Evolutionary conservation across 2,113 vertebrate genomes (phyloP), one percentile per base, ranked within the genome.

Genomic region (Turnix velox): DNA sequence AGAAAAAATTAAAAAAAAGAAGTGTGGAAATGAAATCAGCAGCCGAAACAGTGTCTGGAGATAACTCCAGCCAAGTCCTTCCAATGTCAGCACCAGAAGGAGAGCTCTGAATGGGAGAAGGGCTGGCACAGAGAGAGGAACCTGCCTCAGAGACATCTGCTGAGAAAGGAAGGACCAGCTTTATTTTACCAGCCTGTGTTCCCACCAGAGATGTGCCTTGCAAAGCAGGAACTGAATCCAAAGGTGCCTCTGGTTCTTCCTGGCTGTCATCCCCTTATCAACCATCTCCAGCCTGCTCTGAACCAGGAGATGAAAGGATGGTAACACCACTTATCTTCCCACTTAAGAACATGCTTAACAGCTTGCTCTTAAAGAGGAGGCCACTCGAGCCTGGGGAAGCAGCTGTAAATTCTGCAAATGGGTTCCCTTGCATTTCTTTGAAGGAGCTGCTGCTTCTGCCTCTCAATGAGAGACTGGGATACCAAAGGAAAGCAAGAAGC

Each of bases 181-280:
- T 96, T 96, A 94, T 95, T 94, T 93, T 92, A 84, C 91, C 87
- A 88, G 94, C 69, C 86, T 88, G 90, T 88, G 84, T 92, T 96
- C 80, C 77, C 94, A 95, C 80, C 68, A 80, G 35, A 90, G 92
- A 88, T 81, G 90, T 49, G 92, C 76, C 62, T 94, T 69, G 74
- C 92, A 92, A 92, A 95, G 92, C 0, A 94, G 88, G 87, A 94
- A 95, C 93, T 92, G 90, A 88, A 95, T 94, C 94, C 83, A 92
- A 95, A 95, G 88, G 90, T 95, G 84, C 73, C 88, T 79, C 23
- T 90, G 87, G 82, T 69, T 92, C 76, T 90, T 61, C 90, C 61
- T 43, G 3, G 25, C 88, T 90, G 61, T 84, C 95, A 94, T 92
- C 94, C 66, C 88, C 43, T 76, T 87, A 82, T 89, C 88, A 68